These are phyloP conservation scores for Temnothorax unifasciatus DNA, from an alignment of 2,888 invertebrate genomes.

Conservation along the genomic window DNA sequence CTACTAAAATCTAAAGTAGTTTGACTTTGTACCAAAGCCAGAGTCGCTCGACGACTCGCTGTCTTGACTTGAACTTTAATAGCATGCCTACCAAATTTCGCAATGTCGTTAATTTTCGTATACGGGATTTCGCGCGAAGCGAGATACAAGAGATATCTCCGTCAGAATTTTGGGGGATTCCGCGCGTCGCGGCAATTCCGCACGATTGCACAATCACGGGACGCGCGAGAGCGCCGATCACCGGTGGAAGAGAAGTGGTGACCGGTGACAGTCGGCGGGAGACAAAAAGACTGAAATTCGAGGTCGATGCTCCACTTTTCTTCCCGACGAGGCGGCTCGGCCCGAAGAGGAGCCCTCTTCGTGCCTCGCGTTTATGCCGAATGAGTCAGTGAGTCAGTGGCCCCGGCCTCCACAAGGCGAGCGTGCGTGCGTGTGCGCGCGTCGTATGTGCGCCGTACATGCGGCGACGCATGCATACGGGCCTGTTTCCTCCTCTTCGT, in stretches of 20 bases:
- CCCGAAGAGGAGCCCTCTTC: conserved; percentile 60
- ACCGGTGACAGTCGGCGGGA: conserved; percentile 57
- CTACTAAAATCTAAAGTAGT: not conserved
- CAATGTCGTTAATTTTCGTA: not conserved
- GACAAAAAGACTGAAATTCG: conserved; percentile 65
- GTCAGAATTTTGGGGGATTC: not conserved
- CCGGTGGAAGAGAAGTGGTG: conserved; percentile 44
- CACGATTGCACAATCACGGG: conserved; percentile 71
- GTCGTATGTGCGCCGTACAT: not conserved
- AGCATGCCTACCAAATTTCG: not conserved
- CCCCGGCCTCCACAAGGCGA: conserved; percentile 70
- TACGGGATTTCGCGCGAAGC: not conserved
- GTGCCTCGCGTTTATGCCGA: conserved; percentile 71
- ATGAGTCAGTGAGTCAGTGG: conserved; percentile 79
- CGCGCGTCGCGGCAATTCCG: conserved; percentile 51
- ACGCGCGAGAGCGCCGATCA: conserved; percentile 29
- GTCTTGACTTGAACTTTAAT: not conserved
- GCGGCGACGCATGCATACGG: conserved; percentile 38
- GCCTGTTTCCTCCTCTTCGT: not conserved
- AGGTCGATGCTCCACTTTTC: conserved; percentile 78
- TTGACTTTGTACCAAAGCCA: not conserved
- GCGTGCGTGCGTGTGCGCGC: not conserved
- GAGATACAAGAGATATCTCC: too few species aligned
- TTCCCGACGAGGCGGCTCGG: conserved; percentile 55
- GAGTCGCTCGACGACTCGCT: not conserved